Percentiles rank a stretch among this genome's conserved stretches.
Conservation (phyloP, 2,113 vertebrate genomes). For the Cynopterus brachyotis region DNA sequence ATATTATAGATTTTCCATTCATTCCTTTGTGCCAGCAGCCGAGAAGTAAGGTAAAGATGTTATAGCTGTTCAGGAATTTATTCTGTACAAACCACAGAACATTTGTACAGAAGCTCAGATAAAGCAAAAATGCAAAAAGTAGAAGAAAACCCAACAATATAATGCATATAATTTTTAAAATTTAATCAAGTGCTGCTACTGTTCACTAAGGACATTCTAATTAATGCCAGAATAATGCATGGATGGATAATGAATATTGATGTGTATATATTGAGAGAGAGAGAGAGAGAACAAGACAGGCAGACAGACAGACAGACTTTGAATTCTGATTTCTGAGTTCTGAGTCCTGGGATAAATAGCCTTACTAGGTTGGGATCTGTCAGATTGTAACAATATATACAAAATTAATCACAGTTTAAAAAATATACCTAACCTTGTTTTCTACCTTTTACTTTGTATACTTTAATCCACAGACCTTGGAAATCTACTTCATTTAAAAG, state of each 20-base stretch:
- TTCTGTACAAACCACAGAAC: not conserved
- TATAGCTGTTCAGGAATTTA: conserved; percentile 16
- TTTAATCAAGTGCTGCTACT: not conserved
- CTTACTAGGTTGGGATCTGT: not conserved
- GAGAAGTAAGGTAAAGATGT: not conserved
- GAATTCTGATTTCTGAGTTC: not conserved
- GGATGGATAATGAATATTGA: not conserved
- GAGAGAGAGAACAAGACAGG: not conserved
- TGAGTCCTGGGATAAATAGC: not conserved
- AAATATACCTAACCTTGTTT: not conserved
- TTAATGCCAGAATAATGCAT: not conserved
- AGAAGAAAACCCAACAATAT: not conserved
- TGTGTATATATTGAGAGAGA: not conserved
- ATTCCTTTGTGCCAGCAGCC: not conserved
- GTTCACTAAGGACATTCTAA: not conserved
- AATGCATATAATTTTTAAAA: not conserved
- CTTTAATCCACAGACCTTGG: not conserved
- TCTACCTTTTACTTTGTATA: not conserved
- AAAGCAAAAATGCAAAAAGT: not conserved
- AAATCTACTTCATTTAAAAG: not conserved
- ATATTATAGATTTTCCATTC: conserved; percentile 15
- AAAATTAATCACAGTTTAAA: conserved; percentile 17
- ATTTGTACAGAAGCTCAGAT: not conserved
- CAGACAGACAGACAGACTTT: not conserved
- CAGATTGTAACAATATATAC: not conserved